Evolutionary conservation across 2,888 invertebrate species (phyloP), one percentile per base, ranked within the genome.

Genomic region (Romanomermis culicivorax): DNA sequence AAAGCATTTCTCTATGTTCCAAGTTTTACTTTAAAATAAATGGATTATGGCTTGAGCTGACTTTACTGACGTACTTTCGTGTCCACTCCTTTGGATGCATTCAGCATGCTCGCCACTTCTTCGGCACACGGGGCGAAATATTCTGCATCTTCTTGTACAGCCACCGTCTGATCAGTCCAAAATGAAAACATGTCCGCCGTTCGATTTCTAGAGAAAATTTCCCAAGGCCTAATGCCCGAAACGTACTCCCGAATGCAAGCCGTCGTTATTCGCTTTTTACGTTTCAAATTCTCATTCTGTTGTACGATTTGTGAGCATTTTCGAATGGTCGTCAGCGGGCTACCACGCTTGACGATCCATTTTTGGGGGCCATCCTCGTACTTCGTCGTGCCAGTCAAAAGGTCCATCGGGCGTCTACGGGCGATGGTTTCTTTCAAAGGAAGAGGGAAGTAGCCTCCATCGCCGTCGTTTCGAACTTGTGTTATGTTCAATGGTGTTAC

Each of bases 331-430:
- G 43, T 20, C 11, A 4, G 4, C 7, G 52, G 4, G 3, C 26
- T 52, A 24, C 50, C 50, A 52, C 26, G n/a, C 4, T 25, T 23
- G 42, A 26, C 4, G 2, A 7, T 2, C 4, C 3, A 25, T 11
- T 36, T 43, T 3, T 42, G 11, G 2, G 11, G 14, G 23, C 47
- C 26, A 4, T 23, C 7, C 25, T 56, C 56, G 17, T 49, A 23
- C 42, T 25, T 25, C 17, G 53, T 54, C 7, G 53, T 56, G 2
- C 56, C 56, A 20, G 42, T 53, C 30, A 56, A 47, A 23, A 14
- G 17, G 2, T n/a, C 17, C 17, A 30, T 2, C 17, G 42, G 53
- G 23, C 49, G 53, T 20, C 56, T 26, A 3, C 30, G 25, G 25
- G 11, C 4, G 14, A 55, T 55, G 49, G 55, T 14, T 4, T 30